These are phyloP conservation scores for Patiria miniata DNA, from an alignment of 35 echinoderm and acorn worm species.

Conservation along the genomic window DNA sequence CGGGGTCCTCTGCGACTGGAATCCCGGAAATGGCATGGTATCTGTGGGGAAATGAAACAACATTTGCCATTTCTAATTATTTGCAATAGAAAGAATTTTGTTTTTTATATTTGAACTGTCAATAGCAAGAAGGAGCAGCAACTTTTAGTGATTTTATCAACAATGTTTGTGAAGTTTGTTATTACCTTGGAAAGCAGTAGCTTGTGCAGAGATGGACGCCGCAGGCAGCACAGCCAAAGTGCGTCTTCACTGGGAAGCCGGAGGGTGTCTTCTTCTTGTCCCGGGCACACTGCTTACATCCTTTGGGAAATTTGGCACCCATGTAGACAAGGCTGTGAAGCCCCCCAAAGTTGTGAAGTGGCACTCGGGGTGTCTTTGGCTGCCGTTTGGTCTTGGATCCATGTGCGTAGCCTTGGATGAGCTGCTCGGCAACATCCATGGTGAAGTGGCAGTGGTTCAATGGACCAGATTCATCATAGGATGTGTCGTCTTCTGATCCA, in stretches of 20 bases:
- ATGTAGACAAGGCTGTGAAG: not conserved
- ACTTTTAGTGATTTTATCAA: too few relatives aligned
- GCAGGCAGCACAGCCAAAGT: conserved; percentile 10
- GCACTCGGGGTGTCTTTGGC: not conserved
- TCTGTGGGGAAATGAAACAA: too few relatives aligned
- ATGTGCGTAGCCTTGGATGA: conserved; percentile 16
- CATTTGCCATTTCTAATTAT: too few relatives aligned
- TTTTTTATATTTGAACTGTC: too few relatives aligned
- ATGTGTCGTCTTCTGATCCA: too few relatives aligned
- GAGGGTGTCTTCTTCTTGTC: not conserved
- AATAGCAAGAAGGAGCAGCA: too few relatives aligned
- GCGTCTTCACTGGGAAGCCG: not conserved
- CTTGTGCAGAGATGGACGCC: conserved; percentile 26
- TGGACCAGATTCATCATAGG: not conserved
- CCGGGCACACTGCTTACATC: conserved; percentile 3
- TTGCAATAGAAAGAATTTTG: too few relatives aligned
- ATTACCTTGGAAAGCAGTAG: conserved; percentile 12
- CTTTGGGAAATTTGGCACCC: not conserved
- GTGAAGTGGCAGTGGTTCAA: conserved; percentile 4
- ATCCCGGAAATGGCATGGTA: too few relatives aligned
- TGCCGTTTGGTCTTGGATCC: not conserved
- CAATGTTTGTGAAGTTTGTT: too few relatives aligned
- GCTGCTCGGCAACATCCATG: conserved; percentile 10
- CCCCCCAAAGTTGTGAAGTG: not conserved
- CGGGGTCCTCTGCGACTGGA: too few relatives aligned